phyloP scores from a whole-genome alignment of 2,797 vertebrate genomes.

The Vireo griseus region DNA sequence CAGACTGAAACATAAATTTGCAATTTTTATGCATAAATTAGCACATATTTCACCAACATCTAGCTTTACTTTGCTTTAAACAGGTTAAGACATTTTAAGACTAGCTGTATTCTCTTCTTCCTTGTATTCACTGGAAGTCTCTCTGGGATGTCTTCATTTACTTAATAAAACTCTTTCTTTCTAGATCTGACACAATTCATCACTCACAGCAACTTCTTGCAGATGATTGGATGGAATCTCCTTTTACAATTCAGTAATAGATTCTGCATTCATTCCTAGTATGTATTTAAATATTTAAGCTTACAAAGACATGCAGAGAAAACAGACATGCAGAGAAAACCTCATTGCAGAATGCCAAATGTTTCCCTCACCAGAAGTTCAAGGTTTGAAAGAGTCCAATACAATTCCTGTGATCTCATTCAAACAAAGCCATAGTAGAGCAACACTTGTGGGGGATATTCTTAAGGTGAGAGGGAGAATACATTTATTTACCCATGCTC shows the following conservation, averaged over 20 bases:
- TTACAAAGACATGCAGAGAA: neutral
- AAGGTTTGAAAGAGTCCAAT: neutral
- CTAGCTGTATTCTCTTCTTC: neutral
- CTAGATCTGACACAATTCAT: neutral
- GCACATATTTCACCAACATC: neutral
- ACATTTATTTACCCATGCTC: neutral
- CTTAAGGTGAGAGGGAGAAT: neutral
- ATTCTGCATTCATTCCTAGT: neutral
- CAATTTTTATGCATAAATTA: neutral
- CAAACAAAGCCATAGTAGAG: neutral
- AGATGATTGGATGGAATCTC: neutral
- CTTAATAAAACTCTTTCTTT: neutral
- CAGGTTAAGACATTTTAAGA: neutral
- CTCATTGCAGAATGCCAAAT: neutral
- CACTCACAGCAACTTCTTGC: neutral
- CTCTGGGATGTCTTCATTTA: neutral
- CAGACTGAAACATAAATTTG: neutral
- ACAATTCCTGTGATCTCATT: neutral
- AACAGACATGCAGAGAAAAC: neutral
- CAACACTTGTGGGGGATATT: neutral
- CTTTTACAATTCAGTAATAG: neutral
- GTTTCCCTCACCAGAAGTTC: neutral
- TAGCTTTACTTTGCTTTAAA: neutral
- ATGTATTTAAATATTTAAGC: neutral
- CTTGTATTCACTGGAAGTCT: neutral